Base-by-base conservation (phyloP, 2,888 invertebrate genomes). In the Frankliniella intonsa region DNA sequence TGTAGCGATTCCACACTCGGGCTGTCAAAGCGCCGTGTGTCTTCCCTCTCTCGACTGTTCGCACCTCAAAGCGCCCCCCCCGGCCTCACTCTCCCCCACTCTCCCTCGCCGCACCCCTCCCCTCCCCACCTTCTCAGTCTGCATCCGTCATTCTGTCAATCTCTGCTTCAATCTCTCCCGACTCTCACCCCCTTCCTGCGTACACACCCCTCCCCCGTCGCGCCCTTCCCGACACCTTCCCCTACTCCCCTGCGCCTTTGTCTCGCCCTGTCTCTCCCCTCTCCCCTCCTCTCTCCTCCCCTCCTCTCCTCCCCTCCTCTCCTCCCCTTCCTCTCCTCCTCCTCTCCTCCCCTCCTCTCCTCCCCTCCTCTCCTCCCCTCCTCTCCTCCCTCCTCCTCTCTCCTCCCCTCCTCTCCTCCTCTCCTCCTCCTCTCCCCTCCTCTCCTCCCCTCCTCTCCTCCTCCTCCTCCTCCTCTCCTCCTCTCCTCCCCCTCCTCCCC, bases 21-120 rank as follows among this genome's bases (percentile, higher is more conserved):
- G 69, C 69, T 76, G 69, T 76, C 69, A 76, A 76, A 76, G 69
- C 25, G 69, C n/a, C 25, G 69, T 76, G 69, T 76, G 69, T 76
- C 62, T 62, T 62, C 14, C 38, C 38, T 38, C 38, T 38, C 38
- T 38, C 38, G 55, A 14, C 55, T 5, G 55, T 22, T 10, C 69
- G 69, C 25, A 55, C 69, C 11, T 25, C 69, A 76, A 76, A 76
- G 69, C 69, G 62, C 0, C 14, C 12, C 9, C 5, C 69, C 0
- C 69, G 22, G 65, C n/a, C 55, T 69, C n/a, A n/a, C 11, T 22
- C 69, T 22, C 22, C 22, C 69, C 22, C 3, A 0, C 69, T 69
- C 69, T 0, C 69, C 22, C 22, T 22, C 0, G n/a, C 22, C 11
- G 9, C 11, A 19, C 9, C 65, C n/a, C 69, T 55, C 9, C 17